Evolutionary conservation across 2,888 invertebrate genomes (phyloP).

Genomic region (Candidula unifasciata): DNA sequence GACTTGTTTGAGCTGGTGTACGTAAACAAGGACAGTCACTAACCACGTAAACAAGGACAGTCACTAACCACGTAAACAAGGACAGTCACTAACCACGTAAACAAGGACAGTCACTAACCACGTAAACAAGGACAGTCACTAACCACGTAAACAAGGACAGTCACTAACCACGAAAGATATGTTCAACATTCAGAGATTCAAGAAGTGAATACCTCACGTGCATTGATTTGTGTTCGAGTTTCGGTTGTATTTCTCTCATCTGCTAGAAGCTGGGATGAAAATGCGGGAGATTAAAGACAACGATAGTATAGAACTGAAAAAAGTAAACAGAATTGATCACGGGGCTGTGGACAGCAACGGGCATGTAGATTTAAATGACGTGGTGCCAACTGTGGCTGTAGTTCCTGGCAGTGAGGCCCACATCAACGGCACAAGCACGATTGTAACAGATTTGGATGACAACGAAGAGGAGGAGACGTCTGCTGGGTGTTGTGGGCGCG

Average conservation of each 20-base stretch:
- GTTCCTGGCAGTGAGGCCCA: background rate
- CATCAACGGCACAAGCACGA: background rate
- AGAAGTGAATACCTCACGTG: too few species aligned
- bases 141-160: too few species aligned
- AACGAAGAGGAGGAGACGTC: background rate
- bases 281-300: background rate
- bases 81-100: too few species aligned
- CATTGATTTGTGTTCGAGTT: too few species aligned
- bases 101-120: too few species aligned
- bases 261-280: background rate
- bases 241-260: background rate
- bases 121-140: too few species aligned
- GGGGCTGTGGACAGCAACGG: background rate
- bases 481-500: slow-evolving; percentile 10
- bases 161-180: too few species aligned
- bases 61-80: too few species aligned
- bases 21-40: too few species aligned
- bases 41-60: too few species aligned
- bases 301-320: background rate
- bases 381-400: background rate
- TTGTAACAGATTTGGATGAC: background rate
- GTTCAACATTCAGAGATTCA: too few species aligned
- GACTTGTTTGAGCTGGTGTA: too few species aligned
- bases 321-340: background rate
- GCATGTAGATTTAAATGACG: background rate